A percentile compares a stretch with the other conserved stretches of the same genome.
These are phyloP conservation scores for Micromussa lordhowensis DNA, from an alignment of 92 coral and sea anemone species.

Conservation along the genomic window DNA sequence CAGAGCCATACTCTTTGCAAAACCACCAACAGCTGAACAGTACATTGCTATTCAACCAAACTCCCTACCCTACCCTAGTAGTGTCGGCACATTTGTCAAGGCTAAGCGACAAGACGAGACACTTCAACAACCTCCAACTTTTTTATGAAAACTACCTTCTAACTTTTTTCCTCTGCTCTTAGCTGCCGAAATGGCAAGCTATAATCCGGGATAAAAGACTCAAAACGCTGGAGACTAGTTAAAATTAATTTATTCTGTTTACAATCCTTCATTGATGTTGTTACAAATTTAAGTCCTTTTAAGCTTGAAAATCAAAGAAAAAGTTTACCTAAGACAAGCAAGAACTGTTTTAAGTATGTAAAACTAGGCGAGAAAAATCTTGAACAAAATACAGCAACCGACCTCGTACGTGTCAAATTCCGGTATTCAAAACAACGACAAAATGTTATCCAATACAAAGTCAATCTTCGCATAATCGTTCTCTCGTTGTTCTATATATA, in stretches of 20 bases:
- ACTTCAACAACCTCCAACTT: too few relatives aligned
- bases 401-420: neutral
- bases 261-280: neutral
- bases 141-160: neutral
- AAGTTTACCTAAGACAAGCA: neutral
- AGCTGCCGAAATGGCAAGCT: neutral
- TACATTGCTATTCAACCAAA: neutral
- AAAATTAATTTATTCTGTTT: neutral
- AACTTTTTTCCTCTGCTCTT: neutral
- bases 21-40: neutral
- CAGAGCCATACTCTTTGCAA: neutral
- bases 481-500: neutral
- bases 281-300: neutral
- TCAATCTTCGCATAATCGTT: neutral
- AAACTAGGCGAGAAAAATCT: neutral
- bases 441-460: neutral
- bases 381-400: neutral
- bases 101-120: too few relatives aligned
- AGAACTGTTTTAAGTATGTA: neutral
- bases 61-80: slow-evolving; percentile 1
- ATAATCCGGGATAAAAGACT: neutral
- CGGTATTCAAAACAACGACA: neutral
- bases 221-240: neutral
- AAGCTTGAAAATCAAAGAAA: neutral
- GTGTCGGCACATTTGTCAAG: neutral